These are phyloP conservation scores for Cryptomyrus ogoouensis DNA, from an alignment of 2,113 vertebrate genomes.

Conservation along the genomic window DNA sequence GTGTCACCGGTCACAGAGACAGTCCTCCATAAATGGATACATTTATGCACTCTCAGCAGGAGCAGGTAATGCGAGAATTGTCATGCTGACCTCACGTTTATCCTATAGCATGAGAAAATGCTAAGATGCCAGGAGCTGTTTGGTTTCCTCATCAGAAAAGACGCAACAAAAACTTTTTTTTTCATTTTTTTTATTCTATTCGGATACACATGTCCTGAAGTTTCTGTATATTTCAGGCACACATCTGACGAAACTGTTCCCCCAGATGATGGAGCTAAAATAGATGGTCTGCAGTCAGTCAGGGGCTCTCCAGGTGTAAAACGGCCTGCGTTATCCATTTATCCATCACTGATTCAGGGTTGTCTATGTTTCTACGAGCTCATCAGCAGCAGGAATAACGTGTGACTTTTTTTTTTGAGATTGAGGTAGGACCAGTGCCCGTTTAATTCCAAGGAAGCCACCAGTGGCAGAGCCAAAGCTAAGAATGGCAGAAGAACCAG, in stretches of 20 bases:
- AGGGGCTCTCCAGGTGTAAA: neutral
- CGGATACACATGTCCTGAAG: neutral
- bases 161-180: neutral
- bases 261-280: neutral
- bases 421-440: neutral
- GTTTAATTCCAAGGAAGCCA: neutral
- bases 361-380: neutral
- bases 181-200: neutral
- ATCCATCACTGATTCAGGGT: neutral
- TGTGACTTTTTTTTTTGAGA: neutral
- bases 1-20: neutral
- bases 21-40: neutral
- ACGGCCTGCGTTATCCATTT: neutral
- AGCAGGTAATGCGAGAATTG: neutral
- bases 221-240: neutral
- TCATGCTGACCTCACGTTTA: neutral
- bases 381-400: neutral
- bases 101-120: neutral
- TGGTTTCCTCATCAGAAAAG: neutral
- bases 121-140: neutral
- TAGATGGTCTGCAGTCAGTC: neutral
- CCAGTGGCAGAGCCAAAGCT: accelerated
- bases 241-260: neutral
- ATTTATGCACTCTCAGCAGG: neutral
- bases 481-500: neutral